Percentiles rank a stretch among this genome's conserved stretches.
phyloP scores from a whole-genome alignment of 2,113 vertebrate species.

The chimpanzee (Pan troglodytes) region NHGRI_mPanTro3-v2.1_pri NC_086015.1:120523001-120523500 shows the following conservation, averaged over 20 bases:
- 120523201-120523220: not conserved
- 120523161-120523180: not conserved
- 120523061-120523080: not conserved
- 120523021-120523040: not conserved
- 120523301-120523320: not conserved
- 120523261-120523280: not conserved
- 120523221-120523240: not conserved
- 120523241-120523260: not conserved
- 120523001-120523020: not conserved
- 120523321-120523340: not conserved
- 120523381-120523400: not conserved
- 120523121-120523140: not conserved
- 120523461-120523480: not conserved
- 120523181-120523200: not conserved
- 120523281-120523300: not conserved
- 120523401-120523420: not conserved
- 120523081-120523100: not conserved
- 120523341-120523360: not conserved
- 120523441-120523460: not conserved
- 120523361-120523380: not conserved
- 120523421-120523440: not conserved
- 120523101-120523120: not conserved
- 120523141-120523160: not conserved
- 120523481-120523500: not conserved
- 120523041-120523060: not conserved